Percentiles rank a stretch among this genome's conserved stretches.
Conservation (phyloP, 1,140 invertebrate genomes). For the Dendrolimus kikuchii region DNA sequence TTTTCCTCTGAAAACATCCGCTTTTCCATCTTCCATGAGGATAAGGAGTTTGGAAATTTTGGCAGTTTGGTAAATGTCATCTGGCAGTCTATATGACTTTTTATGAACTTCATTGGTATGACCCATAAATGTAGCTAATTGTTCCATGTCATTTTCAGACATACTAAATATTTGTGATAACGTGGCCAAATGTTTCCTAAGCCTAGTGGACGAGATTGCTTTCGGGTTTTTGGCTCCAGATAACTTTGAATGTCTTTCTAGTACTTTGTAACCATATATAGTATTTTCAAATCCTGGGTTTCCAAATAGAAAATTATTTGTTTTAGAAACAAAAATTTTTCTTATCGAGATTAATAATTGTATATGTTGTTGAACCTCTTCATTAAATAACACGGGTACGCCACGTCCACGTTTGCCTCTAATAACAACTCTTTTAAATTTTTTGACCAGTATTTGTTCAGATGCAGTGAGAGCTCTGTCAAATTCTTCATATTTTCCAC, state of each 20-base stretch:
- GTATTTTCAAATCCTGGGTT: slow-evolving; percentile 16
- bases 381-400: slow-evolving; percentile 15
- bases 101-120: slow-evolving; percentile 19
- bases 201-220: slow-evolving; percentile 27
- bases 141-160: slow-evolving; percentile 33
- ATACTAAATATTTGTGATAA: slow-evolving; percentile 41
- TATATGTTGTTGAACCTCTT: slow-evolving; percentile 13
- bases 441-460: slow-evolving; percentile 10
- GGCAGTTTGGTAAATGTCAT: slow-evolving; percentile 7
- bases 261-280: slow-evolving; percentile 34
- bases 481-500: slow-evolving; percentile 13
- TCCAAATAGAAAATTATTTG: slow-evolving; percentile 25
- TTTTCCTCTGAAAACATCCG: slow-evolving; percentile 33
- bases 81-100: slow-evolving; percentile 8
- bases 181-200: slow-evolving; percentile 43
- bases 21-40: slow-evolving; percentile 41
- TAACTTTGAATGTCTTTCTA: slow-evolving; percentile 25
- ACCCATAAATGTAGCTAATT: slow-evolving; percentile 36
- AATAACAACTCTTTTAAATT: slow-evolving; percentile 15
- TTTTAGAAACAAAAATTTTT: slow-evolving; percentile 13
- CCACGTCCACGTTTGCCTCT: slow-evolving; percentile 13
- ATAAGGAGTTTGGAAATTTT: slow-evolving; percentile 35
- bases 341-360: slow-evolving; percentile 17
- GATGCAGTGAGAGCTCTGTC: slow-evolving; percentile 5
- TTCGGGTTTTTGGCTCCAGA: slow-evolving; percentile 30